These are phyloP conservation scores for Emydoidea blandingii DNA, from an alignment of 2,797 vertebrate genomes.

Conservation along the genomic window DNA sequence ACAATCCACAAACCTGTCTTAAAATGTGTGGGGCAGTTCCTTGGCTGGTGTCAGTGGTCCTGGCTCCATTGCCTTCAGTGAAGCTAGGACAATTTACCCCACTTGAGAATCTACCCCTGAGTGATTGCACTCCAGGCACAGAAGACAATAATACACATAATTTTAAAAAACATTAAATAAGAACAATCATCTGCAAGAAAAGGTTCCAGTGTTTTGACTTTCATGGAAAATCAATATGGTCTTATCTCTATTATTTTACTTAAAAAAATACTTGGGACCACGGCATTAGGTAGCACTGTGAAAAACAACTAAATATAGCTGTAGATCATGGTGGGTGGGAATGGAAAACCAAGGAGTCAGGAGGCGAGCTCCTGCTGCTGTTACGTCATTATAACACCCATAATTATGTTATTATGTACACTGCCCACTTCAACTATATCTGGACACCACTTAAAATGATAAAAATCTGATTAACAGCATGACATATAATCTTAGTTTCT, in stretches of 20 bases:
- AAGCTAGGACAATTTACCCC: conserved; percentile 40
- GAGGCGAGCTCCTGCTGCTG: conserved; percentile 76
- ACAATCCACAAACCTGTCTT: conserved; percentile 34
- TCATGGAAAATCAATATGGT: conserved; percentile 83
- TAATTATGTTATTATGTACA: conserved; percentile 79
- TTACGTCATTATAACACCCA: conserved; percentile 79
- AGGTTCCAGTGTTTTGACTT: conserved; percentile 48
- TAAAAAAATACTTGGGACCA: conserved; percentile 61
- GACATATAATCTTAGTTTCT: conserved; percentile 75
- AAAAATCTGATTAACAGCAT: conserved; percentile 78
- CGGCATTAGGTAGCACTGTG: conserved; percentile 73
- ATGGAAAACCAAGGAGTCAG: conserved; percentile 84
- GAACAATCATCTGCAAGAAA: conserved; percentile 57
- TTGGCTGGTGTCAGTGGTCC: background rate
- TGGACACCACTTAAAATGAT: conserved; percentile 72
- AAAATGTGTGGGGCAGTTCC: conserved; percentile 58
- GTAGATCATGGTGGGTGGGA: conserved; percentile 81
- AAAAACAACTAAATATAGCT: conserved; percentile 87
- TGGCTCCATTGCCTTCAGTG: background rate
- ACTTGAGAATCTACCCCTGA: background rate
- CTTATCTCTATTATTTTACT: conserved; percentile 86
- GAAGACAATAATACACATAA: conserved; percentile 46
- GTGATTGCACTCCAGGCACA: conserved; percentile 48
- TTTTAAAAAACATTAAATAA: background rate
- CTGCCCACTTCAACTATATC: conserved; percentile 75